Evolutionary conservation across 2,113 vertebrate genomes (phyloP), one percentile per base, ranked within the genome.

Genomic region (Leuciscus idus): DNA sequence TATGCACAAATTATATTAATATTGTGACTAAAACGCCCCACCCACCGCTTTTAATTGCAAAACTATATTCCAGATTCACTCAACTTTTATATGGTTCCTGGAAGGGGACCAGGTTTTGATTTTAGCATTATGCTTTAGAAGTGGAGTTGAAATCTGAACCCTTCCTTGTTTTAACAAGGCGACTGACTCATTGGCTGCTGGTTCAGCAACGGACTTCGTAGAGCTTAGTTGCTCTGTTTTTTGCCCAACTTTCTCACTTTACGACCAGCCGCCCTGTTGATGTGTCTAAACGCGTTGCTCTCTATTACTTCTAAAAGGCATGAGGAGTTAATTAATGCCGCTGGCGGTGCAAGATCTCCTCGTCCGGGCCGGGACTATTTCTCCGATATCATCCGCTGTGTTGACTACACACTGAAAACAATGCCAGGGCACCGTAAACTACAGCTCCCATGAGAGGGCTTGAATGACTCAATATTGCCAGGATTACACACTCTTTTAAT

Each of bases 371-470:
- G 85, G 84, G 48, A 88, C 87, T 92, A 91, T 91, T 92, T 92
- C 90, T 91, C 89, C 91, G 89, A 91, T 87, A 91, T 85, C 43
- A 90, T 86, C 87, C 91, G 83, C 83, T 91, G 89, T 90, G 90
- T 90, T 91, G 92, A 94, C 92, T 92, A 90, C 80, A 73, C 80
- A 90, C 85, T 85, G 89, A 89, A 92, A 92, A 88, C 91, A 87
- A 89, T 90, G 83, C 90, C 74, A 62, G 77, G 83, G 64, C 57
- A 75, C 39, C 15, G 68, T 89, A 76, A 84, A 85, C 84, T 79
- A 80, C 81, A 86, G 74, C 23, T 84, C 73, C 84, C 80, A 11
- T 3, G 33, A 76, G 55, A 9, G 19, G 46, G 9, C 64, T 82
- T 21, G 12, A 48, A 81, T 81, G n/a, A 64, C 36, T 81, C n/a